Conservation (phyloP, 1,140 invertebrate species). For the Planococcus citri region DNA sequence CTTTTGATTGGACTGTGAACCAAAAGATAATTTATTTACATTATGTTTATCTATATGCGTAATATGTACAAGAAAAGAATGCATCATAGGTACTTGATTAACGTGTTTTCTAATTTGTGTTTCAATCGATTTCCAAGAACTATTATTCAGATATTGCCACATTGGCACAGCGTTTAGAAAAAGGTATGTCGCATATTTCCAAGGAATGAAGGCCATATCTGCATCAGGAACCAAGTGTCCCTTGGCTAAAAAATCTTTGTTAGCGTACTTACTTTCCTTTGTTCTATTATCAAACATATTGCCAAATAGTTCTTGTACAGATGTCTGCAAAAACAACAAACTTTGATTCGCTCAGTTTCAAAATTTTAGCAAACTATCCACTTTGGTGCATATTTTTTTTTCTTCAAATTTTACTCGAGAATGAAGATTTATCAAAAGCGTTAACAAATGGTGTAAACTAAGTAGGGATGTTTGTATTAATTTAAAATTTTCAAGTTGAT, state of each 20-base stretch:
- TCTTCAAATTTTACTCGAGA: too few species aligned
- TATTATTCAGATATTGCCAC: slow-evolving; percentile 37
- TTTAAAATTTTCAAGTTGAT: too few species aligned
- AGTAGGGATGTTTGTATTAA: too few species aligned
- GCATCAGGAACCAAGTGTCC: slow-evolving; percentile 42
- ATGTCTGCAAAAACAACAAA: neutral
- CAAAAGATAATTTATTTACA: too few species aligned
- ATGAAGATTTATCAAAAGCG: too few species aligned
- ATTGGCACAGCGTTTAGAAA: slow-evolving; percentile 42
- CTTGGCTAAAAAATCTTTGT: slow-evolving; percentile 29
- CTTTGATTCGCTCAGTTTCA: too few species aligned
- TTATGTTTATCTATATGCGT: neutral
- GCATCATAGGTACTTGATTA: neutral
- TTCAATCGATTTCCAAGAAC: slow-evolving; percentile 39
- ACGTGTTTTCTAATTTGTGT: neutral
- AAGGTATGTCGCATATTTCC: slow-evolving; percentile 39
- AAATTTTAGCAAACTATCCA: too few species aligned
- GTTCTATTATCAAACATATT: too few species aligned
- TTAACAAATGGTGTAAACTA: too few species aligned
- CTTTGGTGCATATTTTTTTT: too few species aligned
- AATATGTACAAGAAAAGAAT: neutral
- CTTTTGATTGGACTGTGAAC: neutral
- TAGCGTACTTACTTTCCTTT: neutral
- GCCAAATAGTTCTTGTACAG: neutral
- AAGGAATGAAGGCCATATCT: slow-evolving; percentile 38